A percentile compares a stretch with the other conserved stretches of the same genome.
phyloP scores from a whole-genome alignment of 1,140 invertebrate species.

The Dolichoris vasculosae region DNA sequence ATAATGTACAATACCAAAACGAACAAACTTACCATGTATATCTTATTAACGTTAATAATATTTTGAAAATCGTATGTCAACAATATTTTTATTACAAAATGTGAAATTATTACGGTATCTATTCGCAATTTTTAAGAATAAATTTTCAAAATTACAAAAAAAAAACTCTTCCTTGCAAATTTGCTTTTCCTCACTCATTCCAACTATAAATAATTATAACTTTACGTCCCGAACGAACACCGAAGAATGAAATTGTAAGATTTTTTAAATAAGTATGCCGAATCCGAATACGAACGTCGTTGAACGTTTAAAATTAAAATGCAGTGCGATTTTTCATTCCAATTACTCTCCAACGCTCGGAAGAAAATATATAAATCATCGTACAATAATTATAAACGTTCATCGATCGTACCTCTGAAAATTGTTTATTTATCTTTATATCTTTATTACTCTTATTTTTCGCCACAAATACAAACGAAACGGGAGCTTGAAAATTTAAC shows the following conservation, averaged over 20 bases:
- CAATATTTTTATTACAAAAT: constrained; percentile 30
- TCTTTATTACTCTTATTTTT: too few species aligned
- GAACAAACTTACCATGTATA: constrained; percentile 1
- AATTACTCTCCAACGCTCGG: not conserved
- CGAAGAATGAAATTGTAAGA: too few species aligned
- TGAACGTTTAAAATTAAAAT: not conserved
- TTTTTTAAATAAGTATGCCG: too few species aligned
- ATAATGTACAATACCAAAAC: constrained; percentile 10
- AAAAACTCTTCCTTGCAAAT: not conserved
- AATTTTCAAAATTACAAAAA: constrained; percentile 20
- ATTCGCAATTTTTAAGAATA: constrained; percentile 26
- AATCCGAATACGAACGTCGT: not conserved
- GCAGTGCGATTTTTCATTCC: not conserved
- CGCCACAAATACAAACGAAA: too few species aligned
- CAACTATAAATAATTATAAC: not conserved
- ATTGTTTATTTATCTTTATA: too few species aligned
- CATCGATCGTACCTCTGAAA: too few species aligned
- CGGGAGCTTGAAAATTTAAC: not conserved
- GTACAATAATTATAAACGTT: too few species aligned
- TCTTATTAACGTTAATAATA: constrained; percentile 3
- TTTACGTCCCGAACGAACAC: too few species aligned
- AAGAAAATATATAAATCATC: too few species aligned
- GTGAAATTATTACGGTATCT: constrained; percentile 1
- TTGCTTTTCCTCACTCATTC: not conserved
- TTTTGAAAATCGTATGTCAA: constrained; percentile 4